Evolutionary conservation across 2,888 invertebrate genomes (phyloP).

Genomic region (Formica aserva): DNA sequence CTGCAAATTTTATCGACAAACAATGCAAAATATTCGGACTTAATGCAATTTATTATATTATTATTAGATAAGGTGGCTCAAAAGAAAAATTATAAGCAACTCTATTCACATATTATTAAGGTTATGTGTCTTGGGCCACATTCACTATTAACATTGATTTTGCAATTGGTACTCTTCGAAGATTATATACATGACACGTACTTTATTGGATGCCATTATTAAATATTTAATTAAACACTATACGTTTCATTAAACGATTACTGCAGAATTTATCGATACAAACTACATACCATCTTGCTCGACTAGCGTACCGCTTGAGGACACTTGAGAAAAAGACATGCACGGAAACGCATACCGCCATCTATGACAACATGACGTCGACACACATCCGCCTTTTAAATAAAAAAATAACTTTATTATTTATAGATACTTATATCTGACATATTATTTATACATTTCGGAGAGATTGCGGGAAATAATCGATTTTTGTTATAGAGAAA

Average conservation of each 20-base stretch:
- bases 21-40: background rate
- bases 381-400: background rate
- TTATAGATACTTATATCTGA: background rate
- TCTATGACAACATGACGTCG: conserved; percentile 21
- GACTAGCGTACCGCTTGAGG: conserved; percentile 66
- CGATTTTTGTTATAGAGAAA: no score
- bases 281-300: conserved; percentile 82
- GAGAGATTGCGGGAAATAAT: background rate
- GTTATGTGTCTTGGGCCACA: conserved; percentile 6
- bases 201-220: conserved; percentile 13
- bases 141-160: conserved; percentile 14
- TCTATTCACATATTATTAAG: conserved; percentile 29
- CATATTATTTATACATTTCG: no score
- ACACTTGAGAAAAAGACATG: conserved; percentile 46
- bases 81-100: conserved; percentile 42
- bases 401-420: background rate
- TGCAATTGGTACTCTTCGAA: conserved; percentile 23
- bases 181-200: conserved; percentile 62
- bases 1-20: background rate
- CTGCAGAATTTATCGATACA: conserved; percentile 76
- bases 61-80: background rate
- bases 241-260: conserved; percentile 74
- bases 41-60: background rate
- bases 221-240: conserved; percentile 49
- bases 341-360: conserved; percentile 64